Base-by-base conservation (phyloP, 2,888 invertebrate genomes). In the Sycophila texana region DNA sequence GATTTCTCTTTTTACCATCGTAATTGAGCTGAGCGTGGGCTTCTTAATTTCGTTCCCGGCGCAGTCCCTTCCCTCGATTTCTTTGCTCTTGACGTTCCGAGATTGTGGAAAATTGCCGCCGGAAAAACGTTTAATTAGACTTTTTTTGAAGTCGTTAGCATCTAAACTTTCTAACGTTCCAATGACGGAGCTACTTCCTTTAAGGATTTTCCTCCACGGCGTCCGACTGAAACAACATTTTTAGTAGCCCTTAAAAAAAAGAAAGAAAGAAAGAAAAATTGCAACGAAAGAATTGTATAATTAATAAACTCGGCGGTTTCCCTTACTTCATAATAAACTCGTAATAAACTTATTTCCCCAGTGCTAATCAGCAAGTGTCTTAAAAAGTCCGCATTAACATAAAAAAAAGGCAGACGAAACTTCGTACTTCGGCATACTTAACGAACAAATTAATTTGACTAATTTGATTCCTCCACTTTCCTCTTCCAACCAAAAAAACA, bases 121-220 rank as follows among this genome's bases (percentile, higher is more conserved):
- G n/a, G 68, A 68, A 75, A 61, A 75, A 68, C 53, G 39, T 68
- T 68, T 75, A 68, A 75, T 75, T 75, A 68, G 61, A 68, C 39
- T 75, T 61, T 66, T 26, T 68, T 68, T 61, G 39, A 22, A 0
- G 22, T 4, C 47, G 49, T 49, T 66, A 22, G 26, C 53, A 67
- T 61, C 68, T 22, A 68, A n/a, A 75, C 61, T 60, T 58, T 58
- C 74, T 74, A 10, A 60, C 60, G 57, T 58, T 66, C 51, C n/a
- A 13, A 67, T 67, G 57, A 74, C 66, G 66, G 58, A 66, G 12
- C 47, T 26, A 18, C 47, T 49, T 74, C 60, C 49, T 14, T 58
- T 26, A 16, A 0, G 7, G 39, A 65, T 57, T 57, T 16, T n/a
- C 14, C n/a, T 47, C 47, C 65, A 66, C n/a, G 13, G 30, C n/a